Evolutionary conservation across 2,797 vertebrate species (phyloP).

Genomic region (Podarcis siculus): DNA sequence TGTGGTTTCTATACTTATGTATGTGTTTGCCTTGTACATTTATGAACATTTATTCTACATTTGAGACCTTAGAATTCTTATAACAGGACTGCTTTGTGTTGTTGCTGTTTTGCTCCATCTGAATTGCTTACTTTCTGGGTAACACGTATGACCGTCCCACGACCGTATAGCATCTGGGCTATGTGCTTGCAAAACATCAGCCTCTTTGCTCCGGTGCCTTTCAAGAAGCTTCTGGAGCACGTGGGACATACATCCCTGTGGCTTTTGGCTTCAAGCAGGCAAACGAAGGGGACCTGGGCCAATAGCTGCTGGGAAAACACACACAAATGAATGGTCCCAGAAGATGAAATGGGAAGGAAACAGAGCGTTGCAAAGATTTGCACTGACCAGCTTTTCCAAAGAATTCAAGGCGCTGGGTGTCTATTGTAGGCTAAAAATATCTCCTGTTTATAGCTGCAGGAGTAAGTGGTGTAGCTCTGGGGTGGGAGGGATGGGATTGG

Average conservation of each 20-base stretch:
- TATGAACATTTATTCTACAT: too few relatives aligned
- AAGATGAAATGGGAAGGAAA: not conserved
- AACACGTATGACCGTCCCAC: too few relatives aligned
- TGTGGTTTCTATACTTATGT: too few relatives aligned
- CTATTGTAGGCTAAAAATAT: not conserved
- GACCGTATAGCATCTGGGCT: not conserved
- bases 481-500: not conserved
- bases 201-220: not conserved
- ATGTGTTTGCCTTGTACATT: too few relatives aligned
- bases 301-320: not conserved
- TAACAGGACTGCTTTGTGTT: too few relatives aligned
- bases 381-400: not conserved
- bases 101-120: too few relatives aligned
- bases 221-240: not conserved
- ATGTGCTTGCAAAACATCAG: not conserved
- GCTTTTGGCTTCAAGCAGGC: not conserved
- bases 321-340: not conserved
- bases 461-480: not conserved
- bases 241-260: not conserved
- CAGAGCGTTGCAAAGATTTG: not conserved
- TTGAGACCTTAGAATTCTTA: too few relatives aligned
- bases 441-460: not conserved
- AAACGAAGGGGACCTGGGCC: not conserved
- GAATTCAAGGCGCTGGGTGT: not conserved
- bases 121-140: too few relatives aligned